phyloP scores from a whole-genome alignment of 64 coral and sea anemone genomes.

The Dendrophyllia cribrosa region DNA sequence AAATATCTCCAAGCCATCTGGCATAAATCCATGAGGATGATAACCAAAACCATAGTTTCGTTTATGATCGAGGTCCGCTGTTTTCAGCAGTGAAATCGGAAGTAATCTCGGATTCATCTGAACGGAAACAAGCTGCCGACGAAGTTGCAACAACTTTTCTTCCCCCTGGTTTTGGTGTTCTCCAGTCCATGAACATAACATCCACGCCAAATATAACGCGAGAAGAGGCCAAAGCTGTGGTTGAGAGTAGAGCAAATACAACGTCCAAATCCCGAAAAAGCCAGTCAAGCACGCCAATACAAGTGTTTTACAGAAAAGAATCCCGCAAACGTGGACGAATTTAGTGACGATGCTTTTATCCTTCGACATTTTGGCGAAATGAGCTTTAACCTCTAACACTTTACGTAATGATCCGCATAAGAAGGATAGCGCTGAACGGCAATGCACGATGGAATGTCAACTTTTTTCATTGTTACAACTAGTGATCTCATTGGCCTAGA shows the following conservation, averaged over 20 bases:
- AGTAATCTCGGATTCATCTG: slow-evolving; percentile 58
- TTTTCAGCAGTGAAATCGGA: slow-evolving; percentile 56
- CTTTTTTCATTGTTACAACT: too few relatives aligned
- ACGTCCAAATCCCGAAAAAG: neutral
- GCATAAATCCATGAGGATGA: slow-evolving; percentile 69
- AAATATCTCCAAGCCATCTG: slow-evolving; percentile 37
- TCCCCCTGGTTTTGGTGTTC: slow-evolving; percentile 9
- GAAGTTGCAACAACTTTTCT: neutral
- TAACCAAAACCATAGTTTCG: slow-evolving; percentile 73
- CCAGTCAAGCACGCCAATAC: neutral
- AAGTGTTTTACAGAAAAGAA: neutral
- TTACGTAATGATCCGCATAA: too few relatives aligned
- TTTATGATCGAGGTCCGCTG: slow-evolving; percentile 20
- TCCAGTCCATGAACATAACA: slow-evolving; percentile 9
- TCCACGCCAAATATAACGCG: slow-evolving; percentile 19
- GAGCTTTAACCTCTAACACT: too few relatives aligned
- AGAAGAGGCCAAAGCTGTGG: neutral
- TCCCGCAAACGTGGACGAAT: neutral
- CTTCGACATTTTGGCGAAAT: too few relatives aligned
- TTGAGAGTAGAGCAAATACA: neutral
- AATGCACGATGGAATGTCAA: too few relatives aligned
- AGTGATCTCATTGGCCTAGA: too few relatives aligned
- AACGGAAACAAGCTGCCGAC: slow-evolving; percentile 30
- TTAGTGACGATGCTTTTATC: neutral
- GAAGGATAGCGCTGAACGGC: too few relatives aligned